These are phyloP conservation scores for Sebastolobus altivelis DNA, from an alignment of 2,797 vertebrate genomes.

Conservation along the genomic window DNA sequence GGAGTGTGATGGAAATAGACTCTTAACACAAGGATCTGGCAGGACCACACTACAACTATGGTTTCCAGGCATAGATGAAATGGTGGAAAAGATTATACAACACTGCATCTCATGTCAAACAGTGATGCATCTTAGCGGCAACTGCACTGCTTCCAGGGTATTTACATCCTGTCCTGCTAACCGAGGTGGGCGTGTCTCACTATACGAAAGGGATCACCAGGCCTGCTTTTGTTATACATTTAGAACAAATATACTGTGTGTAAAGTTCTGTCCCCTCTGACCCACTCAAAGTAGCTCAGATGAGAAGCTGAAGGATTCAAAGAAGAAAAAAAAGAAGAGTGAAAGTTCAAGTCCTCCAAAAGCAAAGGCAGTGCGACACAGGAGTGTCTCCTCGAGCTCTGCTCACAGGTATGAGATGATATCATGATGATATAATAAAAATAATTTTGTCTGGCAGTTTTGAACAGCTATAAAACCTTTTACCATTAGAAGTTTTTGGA, in stretches of 20 bases:
- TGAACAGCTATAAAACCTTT: background rate
- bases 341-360: slow-evolving; percentile 69
- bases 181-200: no score
- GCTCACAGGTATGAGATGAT: slow-evolving; percentile 68
- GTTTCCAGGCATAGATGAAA: no score
- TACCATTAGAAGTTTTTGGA: background rate
- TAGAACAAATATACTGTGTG: background rate
- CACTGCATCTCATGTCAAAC: no score
- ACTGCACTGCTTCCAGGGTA: no score
- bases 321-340: slow-evolving; percentile 85
- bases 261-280: background rate
- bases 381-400: slow-evolving; percentile 78
- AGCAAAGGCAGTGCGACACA: slow-evolving; percentile 55
- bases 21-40: no score
- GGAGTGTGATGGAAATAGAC: no score
- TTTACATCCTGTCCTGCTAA: no score
- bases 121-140: no score
- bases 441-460: background rate
- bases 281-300: slow-evolving; percentile 84
- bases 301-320: slow-evolving; percentile 82
- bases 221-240: background rate
- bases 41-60: no score
- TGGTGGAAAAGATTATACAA: no score
- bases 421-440: background rate
- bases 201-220: background rate